Base-by-base conservation (phyloP, 1,140 invertebrate genomes). In the Ectropis grisescens region DNA sequence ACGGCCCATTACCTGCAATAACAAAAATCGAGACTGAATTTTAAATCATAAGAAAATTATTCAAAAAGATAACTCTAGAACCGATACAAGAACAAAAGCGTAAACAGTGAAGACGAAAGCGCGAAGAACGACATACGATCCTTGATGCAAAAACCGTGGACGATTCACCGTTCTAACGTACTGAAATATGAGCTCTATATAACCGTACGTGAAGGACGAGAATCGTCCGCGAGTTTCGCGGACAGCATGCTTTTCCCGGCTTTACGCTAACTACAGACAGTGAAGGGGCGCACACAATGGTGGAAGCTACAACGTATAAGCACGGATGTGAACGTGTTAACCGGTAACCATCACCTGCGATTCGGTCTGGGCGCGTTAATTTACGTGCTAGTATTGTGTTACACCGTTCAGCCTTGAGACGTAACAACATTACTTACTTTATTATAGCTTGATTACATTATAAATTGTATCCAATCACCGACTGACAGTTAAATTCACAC, bases 251-350 rank as follows among this genome's bases (percentile, higher is more conserved):
- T 28, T 29, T 31, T 16, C 36, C 25, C 38, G 30, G 30, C 37
- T 42, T 37, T 22, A 11, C 29, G 34, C 37, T 34, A 41, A 37
- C 45, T 54, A 56, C 47, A 45, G 34, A 58, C 37, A 42, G 36
- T 41, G 44, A 55, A 41, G 31, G 39, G 23, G 22, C 35, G 50
- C 29, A 50, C 45, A 50, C 35, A 61, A 41, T 35, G 44, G 59
- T 55, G 48, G 33, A 62, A 59, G 58, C 52, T 47, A 54, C 29
- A 35, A 34, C 30, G 30, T 30, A 41, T 13, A 74, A 75, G 68
- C 65, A 44, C 51, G 55, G 56, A 75, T 74, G 72, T 78, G 75
- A 80, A 74, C 76, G 69, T 78, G 71, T 81, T 71, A 71, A 68
- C 55, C 47, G 37, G 29, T 44, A 53, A 58, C 72, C 72, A 49